phyloP scores from a whole-genome alignment of 2,113 vertebrate genomes.

The Phrynosoma platyrhinos region DNA sequence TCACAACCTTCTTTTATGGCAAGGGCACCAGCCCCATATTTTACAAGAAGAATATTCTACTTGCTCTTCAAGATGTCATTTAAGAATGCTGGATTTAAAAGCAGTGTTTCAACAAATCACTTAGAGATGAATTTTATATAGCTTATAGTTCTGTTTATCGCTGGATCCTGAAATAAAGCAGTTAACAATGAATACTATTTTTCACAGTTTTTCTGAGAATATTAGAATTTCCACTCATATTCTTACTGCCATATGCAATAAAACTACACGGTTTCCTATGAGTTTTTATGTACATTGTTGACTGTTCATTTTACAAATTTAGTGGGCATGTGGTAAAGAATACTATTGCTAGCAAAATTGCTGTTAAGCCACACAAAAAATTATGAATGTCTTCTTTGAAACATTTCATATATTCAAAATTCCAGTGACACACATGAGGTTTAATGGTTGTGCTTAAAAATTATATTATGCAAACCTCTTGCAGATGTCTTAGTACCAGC shows the following conservation, averaged over 20 bases:
- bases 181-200: neutral
- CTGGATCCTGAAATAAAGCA: constrained; percentile 42
- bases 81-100: constrained; percentile 50
- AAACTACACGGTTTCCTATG: neutral
- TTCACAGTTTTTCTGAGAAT: neutral
- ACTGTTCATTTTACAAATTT: neutral
- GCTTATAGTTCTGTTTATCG: constrained; percentile 62
- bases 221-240: neutral
- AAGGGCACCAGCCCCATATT: constrained; percentile 41
- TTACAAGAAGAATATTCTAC: constrained; percentile 52
- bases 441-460: neutral
- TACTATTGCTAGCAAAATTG: neutral
- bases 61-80: constrained; percentile 55
- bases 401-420: neutral
- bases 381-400: neutral
- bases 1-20: constrained; percentile 42
- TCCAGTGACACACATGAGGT: neutral
- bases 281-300: neutral
- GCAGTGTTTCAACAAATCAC: constrained; percentile 62
- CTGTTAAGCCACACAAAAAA: neutral
- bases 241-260: neutral
- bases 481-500: neutral
- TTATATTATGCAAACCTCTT: neutral
- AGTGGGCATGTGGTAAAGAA: neutral
- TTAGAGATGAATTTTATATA: constrained; percentile 50